These are phyloP conservation scores for Tachystola acroxantha DNA, from an alignment of 2,888 invertebrate species.

Conservation along the genomic window DNA sequence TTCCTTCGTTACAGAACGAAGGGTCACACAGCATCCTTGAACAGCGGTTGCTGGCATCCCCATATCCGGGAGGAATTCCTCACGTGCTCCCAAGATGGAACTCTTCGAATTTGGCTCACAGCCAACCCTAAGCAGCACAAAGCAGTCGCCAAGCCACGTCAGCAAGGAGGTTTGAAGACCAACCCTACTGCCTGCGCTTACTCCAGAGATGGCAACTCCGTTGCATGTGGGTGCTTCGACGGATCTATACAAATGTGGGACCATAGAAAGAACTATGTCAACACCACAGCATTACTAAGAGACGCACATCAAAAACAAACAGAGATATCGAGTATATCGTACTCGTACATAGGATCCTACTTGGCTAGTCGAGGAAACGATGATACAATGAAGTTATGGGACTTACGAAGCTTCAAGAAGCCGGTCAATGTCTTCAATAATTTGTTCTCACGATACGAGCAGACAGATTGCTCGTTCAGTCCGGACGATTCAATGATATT, in stretches of 20 bases:
- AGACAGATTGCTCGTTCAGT: constrained; percentile 90
- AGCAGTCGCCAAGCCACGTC: constrained; percentile 90
- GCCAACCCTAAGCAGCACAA: constrained; percentile 88
- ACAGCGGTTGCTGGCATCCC: constrained; percentile 96
- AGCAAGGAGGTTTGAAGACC: constrained; percentile 91
- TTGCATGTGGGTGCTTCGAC: constrained; percentile 95
- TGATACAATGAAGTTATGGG: constrained; percentile 97
- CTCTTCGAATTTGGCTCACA: constrained; percentile 94
- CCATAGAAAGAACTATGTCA: constrained; percentile 92
- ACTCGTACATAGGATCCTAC: constrained; percentile 90
- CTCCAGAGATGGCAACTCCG: constrained; percentile 90
- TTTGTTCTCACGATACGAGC: constrained; percentile 91
- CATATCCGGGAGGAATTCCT: constrained; percentile 92
- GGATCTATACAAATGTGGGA: constrained; percentile 99
- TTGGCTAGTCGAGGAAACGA: constrained; percentile 92
- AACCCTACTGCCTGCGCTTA: constrained; percentile 91
- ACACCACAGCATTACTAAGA: constrained; percentile 86
- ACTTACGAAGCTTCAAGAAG: constrained; percentile 88
- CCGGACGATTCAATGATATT: constrained; percentile 94
- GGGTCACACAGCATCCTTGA: constrained; percentile 95
- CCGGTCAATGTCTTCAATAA: constrained; percentile 83
- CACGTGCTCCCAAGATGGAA: constrained; percentile 96
- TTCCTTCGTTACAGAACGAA: constrained; percentile 80
- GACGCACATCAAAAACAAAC: constrained; percentile 88
- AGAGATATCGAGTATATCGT: constrained; percentile 91